Evolutionary conservation across 1,140 invertebrate species (phyloP).

Genomic region (Steinernema feltiae): DNA sequence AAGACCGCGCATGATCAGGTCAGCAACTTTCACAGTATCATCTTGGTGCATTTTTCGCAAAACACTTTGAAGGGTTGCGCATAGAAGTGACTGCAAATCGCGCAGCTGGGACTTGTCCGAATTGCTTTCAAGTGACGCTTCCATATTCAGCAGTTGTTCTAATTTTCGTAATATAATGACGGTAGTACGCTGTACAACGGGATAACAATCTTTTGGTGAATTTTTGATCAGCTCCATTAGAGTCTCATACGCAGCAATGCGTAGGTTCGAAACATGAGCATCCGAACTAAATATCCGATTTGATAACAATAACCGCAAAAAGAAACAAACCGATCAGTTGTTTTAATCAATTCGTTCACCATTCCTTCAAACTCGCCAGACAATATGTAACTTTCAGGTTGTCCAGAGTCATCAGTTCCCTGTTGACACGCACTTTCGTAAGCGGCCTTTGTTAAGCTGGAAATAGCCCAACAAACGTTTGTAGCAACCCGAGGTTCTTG

Average conservation of each 20-base stretch:
- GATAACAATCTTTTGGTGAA: conserved; percentile 91
- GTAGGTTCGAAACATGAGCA: conserved; percentile 72
- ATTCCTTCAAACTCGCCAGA: conserved; percentile 89
- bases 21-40: conserved; percentile 65
- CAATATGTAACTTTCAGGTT: conserved; percentile 86
- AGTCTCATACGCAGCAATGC: conserved; percentile 94
- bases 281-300: conserved; percentile 60
- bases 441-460: conserved; percentile 89
- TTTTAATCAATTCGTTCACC: conserved; percentile 79
- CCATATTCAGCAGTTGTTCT: conserved; percentile 85
- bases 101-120: conserved; percentile 87
- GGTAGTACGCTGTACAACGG: conserved; percentile 88
- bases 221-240: conserved; percentile 99
- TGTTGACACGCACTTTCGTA: conserved; percentile 69
- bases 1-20: conserved; percentile 89
- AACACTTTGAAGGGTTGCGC: conserved; percentile 79
- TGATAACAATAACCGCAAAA: conserved; percentile 26
- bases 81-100: conserved; percentile 89
- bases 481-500: conserved; percentile 90
- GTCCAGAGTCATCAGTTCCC: conserved; percentile 64
- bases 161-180: conserved; percentile 88
- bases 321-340: conserved; percentile 77
- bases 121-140: conserved; percentile 72
- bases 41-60: conserved; percentile 72
- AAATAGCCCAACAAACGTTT: conserved; percentile 99